Evolutionary conservation across 2,797 vertebrate genomes (phyloP), one percentile per base, ranked within the genome.

Genomic region (Liparis tanakae): DNA sequence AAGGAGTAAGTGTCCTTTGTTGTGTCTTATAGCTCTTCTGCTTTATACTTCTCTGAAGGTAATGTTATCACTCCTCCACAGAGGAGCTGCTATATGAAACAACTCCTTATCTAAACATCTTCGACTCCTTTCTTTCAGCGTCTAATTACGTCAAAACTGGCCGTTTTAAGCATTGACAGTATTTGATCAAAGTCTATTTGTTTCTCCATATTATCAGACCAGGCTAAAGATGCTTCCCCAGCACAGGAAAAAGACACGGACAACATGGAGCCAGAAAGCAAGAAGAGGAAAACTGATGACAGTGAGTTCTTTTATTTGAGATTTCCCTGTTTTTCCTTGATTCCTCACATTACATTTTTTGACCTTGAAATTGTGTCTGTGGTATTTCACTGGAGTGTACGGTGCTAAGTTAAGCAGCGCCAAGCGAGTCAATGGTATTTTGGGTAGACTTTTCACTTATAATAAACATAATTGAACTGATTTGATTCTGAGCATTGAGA

Each of bases 231-330:
- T 18, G 57, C 36, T 13, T 37, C 50, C 60, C 10, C 55, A 1
- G n/a, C 30, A 34, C 66, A 30, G 37, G 67, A 76, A 33, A 54
- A 70, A 37, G 73, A 76, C 17, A 9, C 36, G 0, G 84, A 88
- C 8, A 17, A 36, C 71, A 43, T 41, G 75, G 92, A 92, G 83
- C 94, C 93, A 34, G 82, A 90, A 80, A 83, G 73, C 73, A 94
- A 94, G 81, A 90, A 54, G 70, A 92, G 90, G 53, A 94, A 91
- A 87, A 91, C 64, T 1, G 55, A 81, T 39, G 13, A 68, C 0
- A 65, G 88, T 92, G n/a, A 41, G 80, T 76, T 54, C 7, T 65
- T 7, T 54, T 14, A n/a, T 7, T 8, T 22, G 33, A 13, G 60
- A 57, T 50, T 7, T 12, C 56, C 13, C 36, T 50, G 51, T 17